These are phyloP conservation scores for Chaetogeoica ovagalla DNA, from an alignment of 2,888 invertebrate genomes.

Conservation along the genomic window DNA sequence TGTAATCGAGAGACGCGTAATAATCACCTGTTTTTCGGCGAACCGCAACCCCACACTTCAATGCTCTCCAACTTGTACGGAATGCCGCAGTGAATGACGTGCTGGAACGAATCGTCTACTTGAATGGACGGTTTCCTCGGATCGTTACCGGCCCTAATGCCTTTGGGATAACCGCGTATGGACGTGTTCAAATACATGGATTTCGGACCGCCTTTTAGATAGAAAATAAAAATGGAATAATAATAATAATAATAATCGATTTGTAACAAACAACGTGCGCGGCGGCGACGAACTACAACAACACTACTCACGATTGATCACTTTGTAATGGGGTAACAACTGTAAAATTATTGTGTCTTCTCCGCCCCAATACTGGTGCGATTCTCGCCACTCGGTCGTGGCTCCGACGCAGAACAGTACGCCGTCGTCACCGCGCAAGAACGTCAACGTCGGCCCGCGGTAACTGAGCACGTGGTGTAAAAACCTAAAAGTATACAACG, in stretches of 20 bases:
- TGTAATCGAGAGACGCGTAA: too few species aligned
- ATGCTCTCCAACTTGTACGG: constrained; percentile 62
- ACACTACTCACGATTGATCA: constrained; percentile 62
- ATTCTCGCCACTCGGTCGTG: constrained; percentile 83
- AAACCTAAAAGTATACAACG: constrained; percentile 62
- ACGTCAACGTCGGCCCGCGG: constrained; percentile 65
- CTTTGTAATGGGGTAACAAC: constrained; percentile 63
- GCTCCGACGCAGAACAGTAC: constrained; percentile 76
- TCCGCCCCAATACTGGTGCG: constrained; percentile 81
- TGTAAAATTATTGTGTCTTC: constrained; percentile 69
- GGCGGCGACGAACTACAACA: neutral
- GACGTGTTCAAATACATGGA: constrained; percentile 81
- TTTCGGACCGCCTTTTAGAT: constrained; percentile 65
- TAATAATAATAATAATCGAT: neutral
- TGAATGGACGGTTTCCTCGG: constrained; percentile 74
- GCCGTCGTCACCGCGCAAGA: constrained; percentile 64
- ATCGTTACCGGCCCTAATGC: constrained; percentile 79
- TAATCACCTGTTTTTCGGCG: constrained; percentile 61
- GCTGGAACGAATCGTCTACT: constrained; percentile 76
- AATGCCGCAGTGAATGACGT: constrained; percentile 59
- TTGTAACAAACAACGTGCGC: neutral
- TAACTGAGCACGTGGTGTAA: constrained; percentile 83
- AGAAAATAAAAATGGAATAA: neutral
- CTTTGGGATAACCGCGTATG: constrained; percentile 82
- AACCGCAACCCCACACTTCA: constrained; percentile 86